These are phyloP conservation scores for Engystomops pustulosus DNA, from an alignment of 2,113 vertebrate genomes.

Conservation along the genomic window DNA sequence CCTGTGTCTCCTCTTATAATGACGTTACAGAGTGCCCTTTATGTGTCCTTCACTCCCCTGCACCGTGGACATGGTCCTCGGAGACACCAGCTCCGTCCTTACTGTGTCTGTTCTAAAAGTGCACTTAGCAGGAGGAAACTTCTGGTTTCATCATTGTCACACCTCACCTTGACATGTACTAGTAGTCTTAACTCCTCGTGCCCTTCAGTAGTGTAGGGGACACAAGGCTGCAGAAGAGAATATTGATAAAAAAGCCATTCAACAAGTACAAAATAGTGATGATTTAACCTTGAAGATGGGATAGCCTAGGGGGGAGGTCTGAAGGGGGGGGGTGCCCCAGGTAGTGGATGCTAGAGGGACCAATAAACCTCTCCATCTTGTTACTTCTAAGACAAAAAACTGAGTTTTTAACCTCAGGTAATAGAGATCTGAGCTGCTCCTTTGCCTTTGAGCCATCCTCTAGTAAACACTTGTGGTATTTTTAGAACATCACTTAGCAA, in stretches of 20 bases:
- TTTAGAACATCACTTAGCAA: background rate
- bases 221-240: background rate
- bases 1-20: background rate
- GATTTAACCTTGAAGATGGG: too few species aligned
- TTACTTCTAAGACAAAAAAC: too few species aligned
- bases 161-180: slow-evolving; percentile 20
- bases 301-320: too few species aligned
- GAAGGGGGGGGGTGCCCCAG: too few species aligned
- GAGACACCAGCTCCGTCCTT: slow-evolving; percentile 37
- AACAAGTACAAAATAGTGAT: background rate
- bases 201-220: slow-evolving; percentile 10
- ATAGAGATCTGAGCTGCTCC: background rate
- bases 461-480: background rate
- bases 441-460: background rate
- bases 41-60: background rate
- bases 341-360: too few species aligned
- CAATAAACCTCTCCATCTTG: too few species aligned
- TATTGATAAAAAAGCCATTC: background rate
- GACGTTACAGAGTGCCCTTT: slow-evolving; percentile 4
- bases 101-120: slow-evolving; percentile 12
- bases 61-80: background rate
- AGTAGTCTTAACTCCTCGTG: background rate
- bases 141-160: slow-evolving; percentile 46
- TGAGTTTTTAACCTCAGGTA: too few species aligned
- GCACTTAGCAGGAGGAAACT: slow-evolving; percentile 45